Evolutionary conservation across 2,888 invertebrate species (phyloP).

Genomic region (Pseudolycoriella hygida): DNA sequence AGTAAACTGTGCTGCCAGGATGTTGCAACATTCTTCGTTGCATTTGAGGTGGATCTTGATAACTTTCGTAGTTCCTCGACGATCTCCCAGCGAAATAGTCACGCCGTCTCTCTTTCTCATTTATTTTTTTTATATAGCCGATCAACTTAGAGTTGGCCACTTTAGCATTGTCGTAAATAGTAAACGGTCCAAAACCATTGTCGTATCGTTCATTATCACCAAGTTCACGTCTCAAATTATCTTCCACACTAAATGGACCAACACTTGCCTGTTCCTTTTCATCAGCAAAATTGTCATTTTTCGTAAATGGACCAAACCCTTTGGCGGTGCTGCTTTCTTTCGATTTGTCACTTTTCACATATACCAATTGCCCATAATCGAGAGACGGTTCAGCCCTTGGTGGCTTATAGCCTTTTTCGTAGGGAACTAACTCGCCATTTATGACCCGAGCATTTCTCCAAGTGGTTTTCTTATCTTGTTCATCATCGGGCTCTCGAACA

Average conservation of each 20-base stretch:
- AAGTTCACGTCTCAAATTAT: constrained; percentile 30
- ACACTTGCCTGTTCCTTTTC: constrained; percentile 16
- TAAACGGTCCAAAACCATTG: constrained; percentile 38
- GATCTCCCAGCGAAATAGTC: constrained; percentile 39
- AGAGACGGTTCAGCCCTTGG: constrained; percentile 31
- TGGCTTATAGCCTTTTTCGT: constrained; percentile 49
- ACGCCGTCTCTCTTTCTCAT: constrained; percentile 41
- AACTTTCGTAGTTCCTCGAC: constrained; percentile 23
- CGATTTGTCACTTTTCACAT: constrained; percentile 4
- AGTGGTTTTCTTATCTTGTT: constrained; percentile 54
- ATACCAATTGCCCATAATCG: constrained; percentile 11
- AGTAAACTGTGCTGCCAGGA: constrained; percentile 44
- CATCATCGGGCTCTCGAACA: constrained; percentile 67
- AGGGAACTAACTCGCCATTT: constrained; percentile 62
- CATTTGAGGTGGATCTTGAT: constrained; percentile 35
- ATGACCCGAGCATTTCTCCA: constrained; percentile 83
- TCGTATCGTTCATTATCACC: background rate
- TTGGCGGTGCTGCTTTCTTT: constrained; percentile 10
- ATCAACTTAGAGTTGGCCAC: constrained; percentile 38
- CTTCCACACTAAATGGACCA: constrained; percentile 42
- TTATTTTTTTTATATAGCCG: constrained; percentile 48
- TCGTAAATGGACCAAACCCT: constrained; percentile 40
- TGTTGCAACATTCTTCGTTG: constrained; percentile 55
- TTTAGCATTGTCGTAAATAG: constrained; percentile 41
- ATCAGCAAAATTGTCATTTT: constrained; percentile 39